Evolutionary conservation across 2,888 invertebrate genomes (phyloP).

Genomic region (Oasisia sp.): DNA sequence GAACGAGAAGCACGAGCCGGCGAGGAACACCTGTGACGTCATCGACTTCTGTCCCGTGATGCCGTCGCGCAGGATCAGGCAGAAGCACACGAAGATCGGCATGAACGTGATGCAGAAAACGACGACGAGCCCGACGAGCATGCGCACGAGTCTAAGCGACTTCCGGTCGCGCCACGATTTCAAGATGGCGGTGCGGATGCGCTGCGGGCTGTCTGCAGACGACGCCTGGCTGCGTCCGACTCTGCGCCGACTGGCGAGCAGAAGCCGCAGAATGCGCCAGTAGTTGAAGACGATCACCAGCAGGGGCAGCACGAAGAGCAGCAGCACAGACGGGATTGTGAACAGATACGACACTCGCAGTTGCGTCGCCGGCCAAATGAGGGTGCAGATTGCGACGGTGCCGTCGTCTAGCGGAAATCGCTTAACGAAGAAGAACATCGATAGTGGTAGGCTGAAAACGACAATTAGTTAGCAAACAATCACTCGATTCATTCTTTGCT

Average conservation of each 20-base stretch:
- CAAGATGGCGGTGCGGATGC: neutral
- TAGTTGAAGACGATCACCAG: slow-evolving; percentile 24
- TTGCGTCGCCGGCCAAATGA: slow-evolving; percentile 48
- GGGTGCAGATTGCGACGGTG: slow-evolving; percentile 47
- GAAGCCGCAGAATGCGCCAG: neutral
- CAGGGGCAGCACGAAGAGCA: slow-evolving; percentile 20
- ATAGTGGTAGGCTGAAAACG: slow-evolving; percentile 44
- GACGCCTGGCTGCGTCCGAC: neutral
- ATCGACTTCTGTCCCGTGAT: slow-evolving; percentile 38
- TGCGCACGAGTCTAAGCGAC: slow-evolving; percentile 46
- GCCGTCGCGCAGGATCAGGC: slow-evolving; percentile 46
- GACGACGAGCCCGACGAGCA: slow-evolving; percentile 47
- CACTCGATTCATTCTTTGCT: too few species aligned
- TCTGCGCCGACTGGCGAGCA: neutral
- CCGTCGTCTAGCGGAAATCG: slow-evolving; percentile 37
- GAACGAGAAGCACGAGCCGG: slow-evolving; percentile 43
- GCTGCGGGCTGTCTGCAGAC: neutral
- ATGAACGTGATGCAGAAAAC: slow-evolving; percentile 50
- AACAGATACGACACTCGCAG: slow-evolving; percentile 20
- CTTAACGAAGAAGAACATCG: slow-evolving; percentile 46
- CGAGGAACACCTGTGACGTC: slow-evolving; percentile 46
- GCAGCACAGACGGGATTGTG: slow-evolving; percentile 20
- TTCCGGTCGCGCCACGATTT: slow-evolving; percentile 35
- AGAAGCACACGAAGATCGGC: slow-evolving; percentile 48
- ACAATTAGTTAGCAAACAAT: slow-evolving; percentile 22